Evolutionary conservation across 2,113 vertebrate species (phyloP), one percentile per base, ranked within the genome.

Genomic region (Scomber colias): DNA sequence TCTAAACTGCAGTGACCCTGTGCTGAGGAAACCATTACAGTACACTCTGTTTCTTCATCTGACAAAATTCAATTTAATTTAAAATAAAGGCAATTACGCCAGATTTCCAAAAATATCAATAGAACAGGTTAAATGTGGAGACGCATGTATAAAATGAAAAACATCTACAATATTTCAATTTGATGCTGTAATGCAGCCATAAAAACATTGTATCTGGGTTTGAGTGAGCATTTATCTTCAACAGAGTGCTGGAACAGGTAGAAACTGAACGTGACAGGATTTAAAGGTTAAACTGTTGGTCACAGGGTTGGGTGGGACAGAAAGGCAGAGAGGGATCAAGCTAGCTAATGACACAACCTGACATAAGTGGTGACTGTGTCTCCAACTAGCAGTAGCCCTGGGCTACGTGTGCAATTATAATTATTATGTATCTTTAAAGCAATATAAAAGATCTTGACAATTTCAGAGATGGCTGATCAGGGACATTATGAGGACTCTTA

Each of bases 361-460:
- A 49, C 49, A 27, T 48, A 81, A 63, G 61, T 56, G 31, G 8
- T 51, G 15, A n/a, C 44, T 60, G 14, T 40, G 11, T 80, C 35
- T 54, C 12, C 16, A n/a, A 63, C 30, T 48, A 12, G 27, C 17
- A 44, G 44, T 45, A 27, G 71, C 60, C 79, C 55, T n/a, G 63
- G 63, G 53, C 17, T 3, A 55, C 14, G 45, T 31, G 21, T 72
- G 61, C 30, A 54, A 14, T 60, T 14, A 44, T 44, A 59, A 21
- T 31, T 1, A 35, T 7, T 15, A 16, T 54, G 31, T 7, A 45
- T 45, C 35, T 19, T 15, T 7, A 44, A 60, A 51, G 45, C 27
- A 46, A 19, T 44, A 63, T 5, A 7, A 7, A 7, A 35, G 31
- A 35, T 35, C 31, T 35, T 35, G 16, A 54, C 2, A 46, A 45